Evolutionary conservation across 2,113 vertebrate genomes (phyloP).

Genomic region (Laterallus jamaicensis): DNA sequence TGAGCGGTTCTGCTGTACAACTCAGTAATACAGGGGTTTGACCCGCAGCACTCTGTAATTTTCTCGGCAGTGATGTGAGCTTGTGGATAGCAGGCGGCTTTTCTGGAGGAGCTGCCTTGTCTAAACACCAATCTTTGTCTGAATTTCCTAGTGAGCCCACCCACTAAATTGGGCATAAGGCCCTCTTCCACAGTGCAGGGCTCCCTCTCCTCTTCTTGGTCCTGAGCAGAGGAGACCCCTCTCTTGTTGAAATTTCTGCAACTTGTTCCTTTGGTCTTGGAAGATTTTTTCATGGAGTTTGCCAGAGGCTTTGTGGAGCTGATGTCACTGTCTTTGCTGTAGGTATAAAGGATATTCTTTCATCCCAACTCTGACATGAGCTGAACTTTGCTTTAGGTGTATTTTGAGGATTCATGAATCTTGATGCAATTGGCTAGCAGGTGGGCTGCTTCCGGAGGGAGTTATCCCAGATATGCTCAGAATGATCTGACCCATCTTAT

Average conservation of each 20-base stretch:
- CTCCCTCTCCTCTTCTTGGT: not conserved
- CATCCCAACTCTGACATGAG: not conserved
- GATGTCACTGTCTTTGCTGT: not conserved
- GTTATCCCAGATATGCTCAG: not conserved
- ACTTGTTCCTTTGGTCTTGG: not conserved
- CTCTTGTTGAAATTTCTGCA: not conserved
- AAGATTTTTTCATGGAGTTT: not conserved
- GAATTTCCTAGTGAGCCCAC: not conserved
- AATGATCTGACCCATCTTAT: not conserved
- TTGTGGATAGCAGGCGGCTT: not conserved
- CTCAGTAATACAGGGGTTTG: not conserved
- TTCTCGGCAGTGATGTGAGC: not conserved
- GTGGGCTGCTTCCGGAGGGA: not conserved
- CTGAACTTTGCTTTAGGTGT: not conserved
- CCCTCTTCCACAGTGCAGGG: rapidly evolving
- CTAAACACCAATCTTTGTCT: not conserved
- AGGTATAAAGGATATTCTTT: not conserved
- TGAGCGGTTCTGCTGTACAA: not conserved
- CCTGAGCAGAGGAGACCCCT: not conserved
- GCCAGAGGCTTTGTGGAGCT: not conserved
- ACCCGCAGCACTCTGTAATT: not conserved
- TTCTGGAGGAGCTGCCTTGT: not conserved
- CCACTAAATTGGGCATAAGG: not conserved
- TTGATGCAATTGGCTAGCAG: not conserved
- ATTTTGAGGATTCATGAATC: not conserved